Evolutionary conservation across 2,797 vertebrate species (phyloP), one percentile per base, ranked within the genome.

Genomic region (Strix occidentalis): DNA sequence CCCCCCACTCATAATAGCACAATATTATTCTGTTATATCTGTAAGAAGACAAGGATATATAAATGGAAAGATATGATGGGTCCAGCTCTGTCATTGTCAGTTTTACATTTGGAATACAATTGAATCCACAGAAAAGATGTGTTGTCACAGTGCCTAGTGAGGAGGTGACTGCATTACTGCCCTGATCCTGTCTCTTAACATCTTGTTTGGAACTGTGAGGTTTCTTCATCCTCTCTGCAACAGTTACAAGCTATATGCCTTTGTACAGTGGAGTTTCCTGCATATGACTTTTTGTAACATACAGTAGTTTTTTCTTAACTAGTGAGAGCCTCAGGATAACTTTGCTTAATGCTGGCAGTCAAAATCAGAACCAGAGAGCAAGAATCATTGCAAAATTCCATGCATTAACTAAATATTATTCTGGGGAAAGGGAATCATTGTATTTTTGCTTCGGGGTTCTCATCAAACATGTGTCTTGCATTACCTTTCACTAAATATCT

Each of bases 361-460:
- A 90, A 89, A 78, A 89, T 89, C 41, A 51, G 69, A 95, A 92
- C 68, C 77, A 90, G 68, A 95, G 53, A 89, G 26, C 4, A n/a
- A 74, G 50, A 89, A 26, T 61, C 26, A 21, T 8, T 90, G 64
- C 72, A 94, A 93, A 97, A 96, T 93, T 93, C 94, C 66, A 46
- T 58, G 64, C 61, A 56, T 91, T 91, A 92, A 88, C 53, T 89
- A 89, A 92, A 96, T 94, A 93, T 87, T 96, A 77, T 95, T 95
- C 57, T 65, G 61, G 4, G 70, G 33, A 89, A 91, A 92, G 58
- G 33, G 33, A 76, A 69, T 95, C 60, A 90, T 92, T 10, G 2
- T 86, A 48, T 37, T 79, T 83, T 94, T 68, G 57, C 54, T 86
- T 90, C 0, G 0, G 78, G 50, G 51, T 53, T 90, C 82, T 96